These are phyloP conservation scores for Hemiprocne comata DNA, from an alignment of 2,113 vertebrate genomes.

Conservation along the genomic window DNA sequence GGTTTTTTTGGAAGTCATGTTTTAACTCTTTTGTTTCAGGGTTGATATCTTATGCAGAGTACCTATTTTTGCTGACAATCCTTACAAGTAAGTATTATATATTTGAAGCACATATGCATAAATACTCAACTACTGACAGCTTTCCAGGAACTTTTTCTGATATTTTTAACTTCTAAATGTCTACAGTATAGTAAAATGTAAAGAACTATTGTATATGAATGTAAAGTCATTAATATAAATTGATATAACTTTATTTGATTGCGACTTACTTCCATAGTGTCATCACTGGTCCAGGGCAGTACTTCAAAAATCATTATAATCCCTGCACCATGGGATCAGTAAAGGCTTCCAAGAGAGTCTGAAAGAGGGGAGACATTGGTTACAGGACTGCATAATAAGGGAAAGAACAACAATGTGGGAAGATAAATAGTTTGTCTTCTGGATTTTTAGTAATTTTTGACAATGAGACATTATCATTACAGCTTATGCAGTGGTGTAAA, in stretches of 20 bases:
- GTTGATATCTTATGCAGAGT: constrained; percentile 96
- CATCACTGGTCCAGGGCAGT: background rate
- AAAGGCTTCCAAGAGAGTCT: background rate
- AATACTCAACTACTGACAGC: background rate
- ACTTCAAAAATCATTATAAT: background rate
- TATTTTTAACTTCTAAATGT: background rate
- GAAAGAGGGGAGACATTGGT: background rate
- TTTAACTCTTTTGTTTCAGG: constrained; percentile 78
- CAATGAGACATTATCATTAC: background rate
- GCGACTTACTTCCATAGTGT: background rate
- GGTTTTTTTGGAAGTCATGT: background rate
- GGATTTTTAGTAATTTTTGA: background rate
- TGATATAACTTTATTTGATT: background rate
- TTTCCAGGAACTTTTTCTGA: background rate
- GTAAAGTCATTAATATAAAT: background rate
- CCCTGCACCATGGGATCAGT: background rate
- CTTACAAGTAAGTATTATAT: constrained; percentile 89
- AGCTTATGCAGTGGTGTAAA: background rate
- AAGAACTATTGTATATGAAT: background rate
- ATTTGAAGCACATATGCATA: background rate
- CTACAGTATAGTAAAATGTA: background rate
- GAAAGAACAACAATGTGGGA: background rate
- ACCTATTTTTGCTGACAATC: constrained; percentile 95
- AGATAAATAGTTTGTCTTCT: background rate
- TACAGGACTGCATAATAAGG: background rate